A percentile compares a stretch with the other conserved stretches of the same genome.
These are phyloP conservation scores for Eutrigla gurnardus DNA, from an alignment of 2,797 vertebrate genomes.

Conservation along the genomic window DNA sequence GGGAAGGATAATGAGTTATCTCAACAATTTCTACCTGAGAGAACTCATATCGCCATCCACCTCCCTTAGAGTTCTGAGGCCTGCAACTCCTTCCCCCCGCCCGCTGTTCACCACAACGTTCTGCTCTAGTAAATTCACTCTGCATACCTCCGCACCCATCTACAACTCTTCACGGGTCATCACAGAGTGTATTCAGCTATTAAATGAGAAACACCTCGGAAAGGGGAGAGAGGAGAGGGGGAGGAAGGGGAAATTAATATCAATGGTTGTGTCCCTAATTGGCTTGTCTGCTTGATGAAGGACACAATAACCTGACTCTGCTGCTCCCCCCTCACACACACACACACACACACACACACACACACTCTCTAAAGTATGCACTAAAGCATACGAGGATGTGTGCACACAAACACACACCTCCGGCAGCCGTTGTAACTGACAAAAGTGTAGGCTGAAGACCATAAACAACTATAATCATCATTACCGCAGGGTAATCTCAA, in stretches of 20 bases:
- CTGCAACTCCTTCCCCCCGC: conserved; percentile 22
- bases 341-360: background rate
- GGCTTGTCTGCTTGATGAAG: conserved; percentile 79
- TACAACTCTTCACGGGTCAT: conserved; percentile 73
- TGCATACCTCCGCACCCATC: conserved; percentile 58
- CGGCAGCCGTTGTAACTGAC: conserved; percentile 55
- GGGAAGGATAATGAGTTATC: conserved; percentile 72
- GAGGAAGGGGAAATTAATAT: conserved; percentile 74
- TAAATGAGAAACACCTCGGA: conserved; percentile 73
- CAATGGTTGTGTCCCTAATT: conserved; percentile 76
- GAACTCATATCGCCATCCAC: conserved; percentile 53
- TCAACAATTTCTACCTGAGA: conserved; percentile 70
- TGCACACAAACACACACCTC: conserved; percentile 43
- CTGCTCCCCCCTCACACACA: conserved; percentile 4
- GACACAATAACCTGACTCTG: conserved; percentile 70
- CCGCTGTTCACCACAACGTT: conserved; percentile 36
- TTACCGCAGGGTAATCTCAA: conserved; percentile 69
- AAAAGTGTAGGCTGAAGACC: conserved; percentile 63
- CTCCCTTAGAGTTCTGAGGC: conserved; percentile 57
- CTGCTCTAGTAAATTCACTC: conserved; percentile 70
- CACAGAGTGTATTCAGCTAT: conserved; percentile 65
- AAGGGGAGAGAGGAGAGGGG: conserved; percentile 32
- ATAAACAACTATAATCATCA: conserved; percentile 78
- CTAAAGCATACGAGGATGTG: conserved; percentile 33
- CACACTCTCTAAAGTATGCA: conserved; percentile 34